These are phyloP conservation scores for Ridgeia piscesae DNA, from an alignment of 1,140 invertebrate species.

Conservation along the genomic window DNA sequence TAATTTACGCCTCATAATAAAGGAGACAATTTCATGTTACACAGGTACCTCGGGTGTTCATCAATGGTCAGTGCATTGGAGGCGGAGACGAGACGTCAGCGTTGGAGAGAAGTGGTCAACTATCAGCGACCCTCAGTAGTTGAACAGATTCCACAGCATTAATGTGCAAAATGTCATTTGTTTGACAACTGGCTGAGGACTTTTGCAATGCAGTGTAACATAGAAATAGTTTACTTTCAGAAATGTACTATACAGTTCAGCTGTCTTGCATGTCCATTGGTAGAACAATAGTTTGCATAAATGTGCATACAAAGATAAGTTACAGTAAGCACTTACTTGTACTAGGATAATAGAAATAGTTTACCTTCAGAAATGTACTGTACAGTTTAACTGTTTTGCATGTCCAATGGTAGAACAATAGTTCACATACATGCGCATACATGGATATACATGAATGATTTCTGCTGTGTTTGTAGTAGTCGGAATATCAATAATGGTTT, in stretches of 20 bases:
- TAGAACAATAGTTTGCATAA: too few relatives aligned
- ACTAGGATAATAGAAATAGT: neutral
- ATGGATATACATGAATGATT: neutral
- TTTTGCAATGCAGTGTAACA: neutral
- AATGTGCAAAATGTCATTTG: neutral
- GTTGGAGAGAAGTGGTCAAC: slow-evolving; percentile 68
- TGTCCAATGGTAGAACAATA: too few relatives aligned
- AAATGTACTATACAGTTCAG: neutral
- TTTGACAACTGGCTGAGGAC: neutral
- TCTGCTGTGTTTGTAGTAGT: neutral
- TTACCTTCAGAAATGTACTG: neutral
- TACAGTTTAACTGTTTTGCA: neutral
- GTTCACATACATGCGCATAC: too few relatives aligned
- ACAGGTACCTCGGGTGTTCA: slow-evolving; percentile 84
- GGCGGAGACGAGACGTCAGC: slow-evolving; percentile 83
- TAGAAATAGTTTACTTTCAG: neutral
- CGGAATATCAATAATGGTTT: neutral
- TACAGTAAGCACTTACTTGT: too few relatives aligned
- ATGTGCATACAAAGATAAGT: too few relatives aligned
- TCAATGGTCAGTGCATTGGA: slow-evolving; percentile 83
- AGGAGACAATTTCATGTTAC: neutral
- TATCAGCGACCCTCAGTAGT: slow-evolving; percentile 29
- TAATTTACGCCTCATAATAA: neutral
- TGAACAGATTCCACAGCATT: neutral
- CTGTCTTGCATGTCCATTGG: too few relatives aligned